phyloP scores from a whole-genome alignment of 2,113 vertebrate genomes.

The Penelope pileata region DNA sequence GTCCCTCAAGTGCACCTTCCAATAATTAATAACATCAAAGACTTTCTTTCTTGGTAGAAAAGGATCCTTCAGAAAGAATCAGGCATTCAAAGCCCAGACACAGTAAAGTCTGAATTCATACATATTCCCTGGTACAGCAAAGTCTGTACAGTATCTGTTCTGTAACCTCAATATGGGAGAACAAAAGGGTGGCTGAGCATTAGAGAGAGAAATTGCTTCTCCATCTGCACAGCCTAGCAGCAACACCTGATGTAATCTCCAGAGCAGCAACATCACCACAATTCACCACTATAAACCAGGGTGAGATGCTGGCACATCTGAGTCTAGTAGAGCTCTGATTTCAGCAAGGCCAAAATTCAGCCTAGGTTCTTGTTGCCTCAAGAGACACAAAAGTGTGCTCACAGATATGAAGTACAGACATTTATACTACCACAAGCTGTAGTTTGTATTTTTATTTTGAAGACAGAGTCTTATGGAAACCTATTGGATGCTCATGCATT shows the following conservation, averaged over 20 bases:
- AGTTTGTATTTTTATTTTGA: constrained; percentile 46
- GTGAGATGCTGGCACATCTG: constrained; percentile 28
- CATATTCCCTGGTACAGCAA: neutral
- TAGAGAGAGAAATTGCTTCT: neutral
- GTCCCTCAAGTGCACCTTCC: neutral
- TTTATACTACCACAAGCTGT: constrained; percentile 48
- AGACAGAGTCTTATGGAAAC: constrained; percentile 64
- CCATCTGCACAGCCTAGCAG: constrained; percentile 52
- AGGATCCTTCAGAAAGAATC: neutral
- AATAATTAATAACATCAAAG: neutral
- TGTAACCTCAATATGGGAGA: neutral
- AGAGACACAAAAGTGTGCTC: neutral
- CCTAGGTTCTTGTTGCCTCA: neutral
- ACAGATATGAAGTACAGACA: constrained; percentile 23
- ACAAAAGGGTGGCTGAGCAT: constrained; percentile 12
- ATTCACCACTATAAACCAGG: constrained; percentile 16
- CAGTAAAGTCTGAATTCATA: neutral
- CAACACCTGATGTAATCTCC: constrained; percentile 55
- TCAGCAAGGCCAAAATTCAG: constrained; percentile 31
- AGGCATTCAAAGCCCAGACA: neutral
- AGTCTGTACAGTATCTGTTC: neutral
- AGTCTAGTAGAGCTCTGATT: constrained; percentile 10
- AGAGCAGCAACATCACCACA: constrained; percentile 32
- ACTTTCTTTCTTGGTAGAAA: neutral
- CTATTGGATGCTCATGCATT: constrained; percentile 71